Conservation (phyloP, 2,113 vertebrate species). For the Nothocercus julius region DNA sequence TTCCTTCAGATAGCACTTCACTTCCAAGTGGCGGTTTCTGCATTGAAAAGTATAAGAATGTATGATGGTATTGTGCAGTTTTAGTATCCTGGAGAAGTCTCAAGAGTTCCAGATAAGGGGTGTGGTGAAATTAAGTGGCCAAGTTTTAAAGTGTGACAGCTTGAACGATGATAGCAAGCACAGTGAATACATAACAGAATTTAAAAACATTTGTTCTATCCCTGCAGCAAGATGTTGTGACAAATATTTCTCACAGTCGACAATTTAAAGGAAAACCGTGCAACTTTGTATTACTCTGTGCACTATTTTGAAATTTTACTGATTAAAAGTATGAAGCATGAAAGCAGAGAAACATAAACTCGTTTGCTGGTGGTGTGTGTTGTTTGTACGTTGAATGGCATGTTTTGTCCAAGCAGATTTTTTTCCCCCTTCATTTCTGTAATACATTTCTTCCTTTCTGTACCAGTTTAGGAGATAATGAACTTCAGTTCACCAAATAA, state of each 20-base stretch:
- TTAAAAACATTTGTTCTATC: not conserved
- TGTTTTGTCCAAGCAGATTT: not conserved
- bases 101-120: not conserved
- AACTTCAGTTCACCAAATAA: not conserved
- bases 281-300: not conserved
- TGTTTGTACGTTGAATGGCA: not conserved
- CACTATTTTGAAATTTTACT: not conserved
- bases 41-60: not conserved
- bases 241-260: not conserved
- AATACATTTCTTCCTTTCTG: not conserved
- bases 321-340: not conserved
- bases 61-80: not conserved
- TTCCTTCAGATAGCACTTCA: not conserved
- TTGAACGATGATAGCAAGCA: not conserved
- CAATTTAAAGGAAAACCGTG: not conserved
- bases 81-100: not conserved
- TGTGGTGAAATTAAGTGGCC: not conserved
- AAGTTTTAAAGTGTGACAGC: not conserved
- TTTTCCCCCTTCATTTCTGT: not conserved
- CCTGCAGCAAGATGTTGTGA: not conserved
- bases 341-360: not conserved
- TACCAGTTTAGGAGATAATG: not conserved
- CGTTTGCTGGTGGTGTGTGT: not conserved
- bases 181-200: not conserved
- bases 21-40: not conserved